Evolutionary conservation across 2,797 vertebrate genomes (phyloP).

Genomic region (Luscinia luscinia): DNA sequence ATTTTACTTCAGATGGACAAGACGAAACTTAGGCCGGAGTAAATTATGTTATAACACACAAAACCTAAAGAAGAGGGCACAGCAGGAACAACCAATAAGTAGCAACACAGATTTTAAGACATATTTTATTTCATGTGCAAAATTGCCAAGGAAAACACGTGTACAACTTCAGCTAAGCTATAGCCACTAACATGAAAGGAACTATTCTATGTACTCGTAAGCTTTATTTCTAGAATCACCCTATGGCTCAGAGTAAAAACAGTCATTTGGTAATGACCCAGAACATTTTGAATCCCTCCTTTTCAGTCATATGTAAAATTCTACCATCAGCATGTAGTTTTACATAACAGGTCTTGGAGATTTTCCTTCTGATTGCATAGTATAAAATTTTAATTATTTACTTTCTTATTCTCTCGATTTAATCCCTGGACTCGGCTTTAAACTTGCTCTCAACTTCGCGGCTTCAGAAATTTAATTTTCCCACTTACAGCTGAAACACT

Average conservation of each 20-base stretch:
- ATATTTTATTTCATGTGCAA: conserved; percentile 65
- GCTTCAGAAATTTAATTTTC: conserved; percentile 28
- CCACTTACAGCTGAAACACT: conserved; percentile 17
- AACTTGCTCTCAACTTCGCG: conserved; percentile 13
- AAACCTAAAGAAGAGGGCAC: background rate
- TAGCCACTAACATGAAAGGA: conserved; percentile 33
- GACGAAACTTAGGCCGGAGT: background rate
- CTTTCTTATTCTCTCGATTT: background rate
- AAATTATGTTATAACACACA: background rate
- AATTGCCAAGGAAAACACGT: conserved; percentile 37
- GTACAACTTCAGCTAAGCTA: conserved; percentile 44
- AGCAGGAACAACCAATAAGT: background rate
- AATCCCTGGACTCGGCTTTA: background rate
- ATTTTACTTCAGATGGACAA: background rate
- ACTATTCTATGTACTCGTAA: background rate
- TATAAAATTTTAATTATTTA: background rate
- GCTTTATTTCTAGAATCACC: conserved; percentile 26
- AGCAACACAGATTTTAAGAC: conserved; percentile 31
- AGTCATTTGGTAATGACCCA: conserved; percentile 15
- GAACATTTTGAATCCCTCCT: conserved; percentile 6
- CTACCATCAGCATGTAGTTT: background rate
- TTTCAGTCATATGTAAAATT: background rate
- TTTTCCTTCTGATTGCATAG: conserved; percentile 47
- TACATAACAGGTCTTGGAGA: background rate
- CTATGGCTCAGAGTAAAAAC: conserved; percentile 26